These are phyloP conservation scores for Hesperophylax magnus DNA, from an alignment of 1,140 invertebrate genomes.

Conservation along the genomic window DNA sequence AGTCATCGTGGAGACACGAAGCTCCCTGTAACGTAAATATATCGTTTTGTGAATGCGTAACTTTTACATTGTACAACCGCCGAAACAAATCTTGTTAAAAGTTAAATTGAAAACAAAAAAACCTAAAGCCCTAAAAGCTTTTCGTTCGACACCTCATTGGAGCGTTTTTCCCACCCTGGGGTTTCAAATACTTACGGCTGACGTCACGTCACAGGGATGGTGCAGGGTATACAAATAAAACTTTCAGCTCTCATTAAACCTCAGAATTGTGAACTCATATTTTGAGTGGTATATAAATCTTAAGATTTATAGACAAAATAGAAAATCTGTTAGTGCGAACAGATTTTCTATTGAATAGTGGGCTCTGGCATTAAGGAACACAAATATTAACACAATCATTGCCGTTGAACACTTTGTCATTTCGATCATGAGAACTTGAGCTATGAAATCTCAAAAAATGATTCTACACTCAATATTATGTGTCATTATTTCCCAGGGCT, in stretches of 20 bases:
- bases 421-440: too few species aligned
- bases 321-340: too few species aligned
- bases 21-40: constrained; percentile 12
- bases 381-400: too few species aligned
- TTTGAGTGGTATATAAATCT: too few species aligned
- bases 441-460: too few species aligned
- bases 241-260: neutral
- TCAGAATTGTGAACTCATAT: too few species aligned
- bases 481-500: too few species aligned
- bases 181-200: constrained; percentile 26
- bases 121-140: constrained; percentile 30
- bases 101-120: constrained; percentile 41
- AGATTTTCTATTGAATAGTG: too few species aligned
- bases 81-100: constrained; percentile 41
- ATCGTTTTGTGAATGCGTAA: constrained; percentile 33
- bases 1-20: neutral
- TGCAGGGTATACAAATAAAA: neutral
- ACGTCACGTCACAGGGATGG: constrained; percentile 1
- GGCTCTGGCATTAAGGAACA: too few species aligned
- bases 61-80: constrained; percentile 22
- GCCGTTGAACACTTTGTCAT: too few species aligned
- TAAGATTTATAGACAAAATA: too few species aligned
- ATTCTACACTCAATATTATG: too few species aligned
- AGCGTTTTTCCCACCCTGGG: constrained; percentile 29
- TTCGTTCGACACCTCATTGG: constrained; percentile 35